Base-by-base conservation (phyloP, 2,797 vertebrate genomes). In the Macropus fuliginosus region DNA sequence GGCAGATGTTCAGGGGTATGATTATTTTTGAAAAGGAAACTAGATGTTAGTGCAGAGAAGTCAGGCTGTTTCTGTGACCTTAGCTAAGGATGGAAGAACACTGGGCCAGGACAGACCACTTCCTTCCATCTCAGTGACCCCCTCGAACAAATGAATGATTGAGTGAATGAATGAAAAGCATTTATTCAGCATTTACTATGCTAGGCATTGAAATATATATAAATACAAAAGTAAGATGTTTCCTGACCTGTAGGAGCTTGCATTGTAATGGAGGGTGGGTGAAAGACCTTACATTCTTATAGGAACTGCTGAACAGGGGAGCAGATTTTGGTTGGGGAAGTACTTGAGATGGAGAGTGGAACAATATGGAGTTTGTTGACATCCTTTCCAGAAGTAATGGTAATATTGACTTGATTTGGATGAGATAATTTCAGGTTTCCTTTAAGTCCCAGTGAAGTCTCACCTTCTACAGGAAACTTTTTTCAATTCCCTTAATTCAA, bases 1-100 rank as follows among this genome's bases (percentile, higher is more conserved):
- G 74, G 74, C 40, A 87, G 74, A 87, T 87, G 74, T 87, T 87
- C 74, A 87, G 21, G 74, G 74, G 74, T 87, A 87, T 87, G 74
- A 50, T 87, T 50, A 87, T 87, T 87, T 50, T 87, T 87, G 74
- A 87, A 87, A 87, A 87, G 40, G 40, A 40, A 87, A 50, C 74
- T 27, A 28, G 40, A 74, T 46, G 24, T 24, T 50, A 50, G 74
- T 12, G 24, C 24, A 50, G 40, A 46, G 40, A 87, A 50, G 21
- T 87, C 40, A 87, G 5, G 40, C 74, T 87, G 74, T 87, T 87
- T 87, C 74, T 27, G 1, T 50, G 74, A 87, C 74, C 74, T 87
- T 46, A 46, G 21, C 9, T 21, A 87, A 87, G 40, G 74, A 87
- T 87, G 40, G 24, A 87, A 50, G 74, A 50, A 18, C 27, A 50